Evolutionary conservation across 2,797 vertebrate genomes (phyloP).

Genomic region (Amphiprion clarkii): DNA sequence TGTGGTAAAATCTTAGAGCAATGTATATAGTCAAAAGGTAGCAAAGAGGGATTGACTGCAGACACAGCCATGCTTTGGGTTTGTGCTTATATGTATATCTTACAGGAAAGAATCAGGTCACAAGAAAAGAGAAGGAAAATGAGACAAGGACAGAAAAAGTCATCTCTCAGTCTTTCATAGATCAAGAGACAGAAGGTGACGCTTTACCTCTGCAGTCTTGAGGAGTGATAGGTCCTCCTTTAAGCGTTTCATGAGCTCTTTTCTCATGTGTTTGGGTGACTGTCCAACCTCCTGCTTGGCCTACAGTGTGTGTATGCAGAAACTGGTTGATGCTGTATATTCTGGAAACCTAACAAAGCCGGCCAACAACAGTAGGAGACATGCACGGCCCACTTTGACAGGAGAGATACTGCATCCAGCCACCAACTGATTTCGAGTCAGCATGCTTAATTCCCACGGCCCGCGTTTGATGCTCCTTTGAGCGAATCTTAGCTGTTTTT

Average conservation of each 20-base stretch:
- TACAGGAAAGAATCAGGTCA: not conserved
- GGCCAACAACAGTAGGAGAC: constrained; percentile 57
- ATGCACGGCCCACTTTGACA: constrained; percentile 71
- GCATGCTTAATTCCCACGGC: constrained; percentile 39
- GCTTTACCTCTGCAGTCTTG: constrained; percentile 96
- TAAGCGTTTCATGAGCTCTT: constrained; percentile 98
- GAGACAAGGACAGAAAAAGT: constrained; percentile 15
- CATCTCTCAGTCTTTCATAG: constrained; percentile 22
- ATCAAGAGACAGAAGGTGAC: constrained; percentile 18
- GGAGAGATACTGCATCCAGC: constrained; percentile 50
- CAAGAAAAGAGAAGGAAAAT: not conserved
- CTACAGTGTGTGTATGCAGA: constrained; percentile 94
- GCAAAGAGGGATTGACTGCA: constrained; percentile 24
- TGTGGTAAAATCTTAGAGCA: no score
- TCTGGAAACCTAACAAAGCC: constrained; percentile 56
- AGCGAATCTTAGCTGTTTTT: constrained; percentile 21
- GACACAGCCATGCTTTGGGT: constrained; percentile 20
- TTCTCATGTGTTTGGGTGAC: constrained; percentile 98
- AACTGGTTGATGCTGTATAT: constrained; percentile 74
- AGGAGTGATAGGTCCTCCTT: constrained; percentile 95
- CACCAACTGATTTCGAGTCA: constrained; percentile 55
- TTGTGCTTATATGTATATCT: constrained; percentile 14
- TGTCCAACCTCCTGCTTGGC: constrained; percentile 95
- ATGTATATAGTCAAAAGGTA: not conserved
- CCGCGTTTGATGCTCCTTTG: constrained; percentile 8